Evolutionary conservation across 2,797 vertebrate species (phyloP).

Genomic region (Lerista edwardsae): DNA sequence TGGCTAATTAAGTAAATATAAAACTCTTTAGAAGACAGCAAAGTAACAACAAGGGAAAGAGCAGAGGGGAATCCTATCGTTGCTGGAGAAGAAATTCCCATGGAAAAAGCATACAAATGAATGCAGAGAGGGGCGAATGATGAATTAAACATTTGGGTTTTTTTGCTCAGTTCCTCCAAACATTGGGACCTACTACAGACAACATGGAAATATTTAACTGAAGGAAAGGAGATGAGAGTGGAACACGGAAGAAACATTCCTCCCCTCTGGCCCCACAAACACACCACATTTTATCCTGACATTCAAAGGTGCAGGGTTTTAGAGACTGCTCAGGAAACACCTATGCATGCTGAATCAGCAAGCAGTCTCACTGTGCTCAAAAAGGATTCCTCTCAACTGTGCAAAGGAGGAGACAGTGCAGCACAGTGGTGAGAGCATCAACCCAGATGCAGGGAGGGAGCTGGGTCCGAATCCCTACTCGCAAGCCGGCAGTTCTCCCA

Average conservation of each 20-base stretch:
- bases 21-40: conserved; percentile 41
- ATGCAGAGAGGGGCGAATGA: conserved; percentile 25
- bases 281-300: background rate
- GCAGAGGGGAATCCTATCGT: conserved; percentile 4
- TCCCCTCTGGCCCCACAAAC: too few relatives aligned
- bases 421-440: too few relatives aligned
- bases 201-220: conserved; percentile 65
- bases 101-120: conserved; percentile 55
- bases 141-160: conserved; percentile 65
- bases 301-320: background rate
- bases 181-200: conserved; percentile 54
- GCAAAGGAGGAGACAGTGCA: too few relatives aligned
- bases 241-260: conserved; percentile 47
- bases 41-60: conserved; percentile 3
- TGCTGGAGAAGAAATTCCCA: conserved; percentile 54
- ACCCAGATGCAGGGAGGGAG: too few relatives aligned
- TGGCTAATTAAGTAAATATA: conserved; percentile 26
- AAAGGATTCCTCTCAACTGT: too few relatives aligned
- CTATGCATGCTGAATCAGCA: too few relatives aligned
- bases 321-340: background rate
- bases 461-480: too few relatives aligned
- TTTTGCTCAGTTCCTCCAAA: conserved; percentile 32
- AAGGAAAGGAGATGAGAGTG: conserved; percentile 17
- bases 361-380: too few relatives aligned
- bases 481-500: too few relatives aligned